These are phyloP conservation scores for Papilio polyxenes DNA, from an alignment of 1,140 invertebrate species.

Conservation along the genomic window DNA sequence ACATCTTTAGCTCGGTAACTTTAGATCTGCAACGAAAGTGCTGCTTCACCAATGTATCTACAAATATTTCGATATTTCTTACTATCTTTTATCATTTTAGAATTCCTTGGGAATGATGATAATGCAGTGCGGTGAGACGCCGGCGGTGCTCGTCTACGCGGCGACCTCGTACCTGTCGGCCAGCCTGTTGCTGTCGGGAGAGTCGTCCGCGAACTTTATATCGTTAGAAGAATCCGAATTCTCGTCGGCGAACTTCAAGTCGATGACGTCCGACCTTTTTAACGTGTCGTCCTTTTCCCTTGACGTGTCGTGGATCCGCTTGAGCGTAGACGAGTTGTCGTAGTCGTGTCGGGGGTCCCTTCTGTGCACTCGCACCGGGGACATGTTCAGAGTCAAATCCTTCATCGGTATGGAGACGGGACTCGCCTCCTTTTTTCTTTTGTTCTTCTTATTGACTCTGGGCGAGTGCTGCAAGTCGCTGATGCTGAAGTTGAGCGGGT, in stretches of 20 bases:
- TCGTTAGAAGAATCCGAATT: conserved; percentile 77
- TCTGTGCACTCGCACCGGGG: conserved; percentile 66
- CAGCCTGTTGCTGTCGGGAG: conserved; percentile 73
- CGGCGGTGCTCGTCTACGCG: conserved; percentile 52
- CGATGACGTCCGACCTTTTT: conserved; percentile 67
- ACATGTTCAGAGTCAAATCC: conserved; percentile 68
- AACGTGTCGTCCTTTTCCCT: conserved; percentile 68
- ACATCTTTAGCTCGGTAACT: background rate
- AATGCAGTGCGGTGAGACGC: no score
- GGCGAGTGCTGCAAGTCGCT: conserved; percentile 72
- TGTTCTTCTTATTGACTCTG: conserved; percentile 62
- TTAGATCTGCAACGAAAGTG: background rate
- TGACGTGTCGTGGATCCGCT: conserved; percentile 64
- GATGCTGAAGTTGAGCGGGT: conserved; percentile 78
- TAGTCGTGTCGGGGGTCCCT: conserved; percentile 64
- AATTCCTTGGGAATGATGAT: background rate
- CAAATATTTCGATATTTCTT: background rate
- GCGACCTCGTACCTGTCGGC: conserved; percentile 69
- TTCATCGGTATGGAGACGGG: conserved; percentile 73
- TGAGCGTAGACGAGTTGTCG: conserved; percentile 68
- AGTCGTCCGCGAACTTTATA: conserved; percentile 76
- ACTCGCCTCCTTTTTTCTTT: conserved; percentile 65
- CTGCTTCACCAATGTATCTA: background rate
- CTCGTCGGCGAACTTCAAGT: conserved; percentile 78
- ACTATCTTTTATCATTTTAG: no score